phyloP scores from a whole-genome alignment of 2,113 vertebrate genomes.

The Cacatua alba region DNA sequence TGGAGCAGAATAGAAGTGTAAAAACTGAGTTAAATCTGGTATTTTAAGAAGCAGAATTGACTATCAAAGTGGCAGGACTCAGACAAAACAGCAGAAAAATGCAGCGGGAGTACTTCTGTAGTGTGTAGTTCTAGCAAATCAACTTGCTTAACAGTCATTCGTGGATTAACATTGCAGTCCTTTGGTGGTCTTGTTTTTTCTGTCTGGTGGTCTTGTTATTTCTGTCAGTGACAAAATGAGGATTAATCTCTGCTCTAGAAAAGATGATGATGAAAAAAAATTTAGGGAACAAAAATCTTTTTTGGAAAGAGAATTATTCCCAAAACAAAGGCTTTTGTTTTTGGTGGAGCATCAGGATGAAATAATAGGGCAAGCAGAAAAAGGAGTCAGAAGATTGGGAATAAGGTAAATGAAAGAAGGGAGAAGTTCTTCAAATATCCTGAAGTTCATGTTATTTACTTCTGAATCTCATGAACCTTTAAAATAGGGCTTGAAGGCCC shows the following conservation, averaged over 20 bases:
- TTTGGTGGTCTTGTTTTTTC: not conserved
- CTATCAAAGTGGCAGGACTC: not conserved
- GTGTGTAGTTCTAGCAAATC: not conserved
- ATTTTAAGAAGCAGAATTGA: constrained; percentile 10
- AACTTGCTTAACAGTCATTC: not conserved
- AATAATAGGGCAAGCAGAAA: not conserved
- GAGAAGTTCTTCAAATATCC: not conserved
- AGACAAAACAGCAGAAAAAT: not conserved
- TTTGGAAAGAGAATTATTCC: not conserved
- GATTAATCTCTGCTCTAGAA: not conserved
- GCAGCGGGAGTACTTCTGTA: not conserved
- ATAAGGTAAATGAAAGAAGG: not conserved
- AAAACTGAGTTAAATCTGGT: constrained; percentile 26
- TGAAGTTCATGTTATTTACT: not conserved
- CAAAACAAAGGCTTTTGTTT: not conserved
- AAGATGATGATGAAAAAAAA: not conserved
- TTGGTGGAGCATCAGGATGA: not conserved
- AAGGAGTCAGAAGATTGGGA: not conserved
- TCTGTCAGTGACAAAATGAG: not conserved
- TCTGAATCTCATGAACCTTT: not conserved
- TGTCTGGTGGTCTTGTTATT: not conserved
- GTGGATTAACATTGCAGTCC: not conserved
- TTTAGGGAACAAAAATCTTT: not conserved
- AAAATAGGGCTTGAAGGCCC: not conserved
- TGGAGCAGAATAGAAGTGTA: constrained; percentile 69